Evolutionary conservation across 2,797 vertebrate species (phyloP).

Genomic region (Pelochelys cantorii): DNA sequence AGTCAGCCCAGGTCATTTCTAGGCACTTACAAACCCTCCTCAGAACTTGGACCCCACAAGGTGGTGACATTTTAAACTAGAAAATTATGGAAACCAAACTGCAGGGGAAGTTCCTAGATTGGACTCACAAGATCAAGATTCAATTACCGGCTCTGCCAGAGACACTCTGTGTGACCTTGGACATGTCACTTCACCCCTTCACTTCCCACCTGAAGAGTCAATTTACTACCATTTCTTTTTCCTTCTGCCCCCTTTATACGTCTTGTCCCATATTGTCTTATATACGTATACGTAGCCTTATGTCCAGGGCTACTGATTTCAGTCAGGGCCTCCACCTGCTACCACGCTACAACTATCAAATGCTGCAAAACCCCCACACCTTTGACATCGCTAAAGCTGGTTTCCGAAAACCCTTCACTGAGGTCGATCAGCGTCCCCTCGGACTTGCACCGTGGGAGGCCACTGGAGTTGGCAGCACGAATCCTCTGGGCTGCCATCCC

Average conservation of each 20-base stretch:
- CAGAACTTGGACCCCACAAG: background rate
- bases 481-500: constrained; percentile 96
- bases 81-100: background rate
- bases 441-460: constrained; percentile 94
- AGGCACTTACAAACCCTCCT: background rate
- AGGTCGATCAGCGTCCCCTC: constrained; percentile 95
- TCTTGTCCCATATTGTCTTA: background rate
- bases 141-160: background rate
- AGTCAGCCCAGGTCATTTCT: no score
- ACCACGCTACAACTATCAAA: background rate
- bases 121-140: background rate
- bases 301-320: background rate
- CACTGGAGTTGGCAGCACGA: constrained; percentile 87
- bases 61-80: background rate
- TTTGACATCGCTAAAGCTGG: constrained; percentile 91
- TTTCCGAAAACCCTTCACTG: constrained; percentile 84
- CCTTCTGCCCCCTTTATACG: background rate
- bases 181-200: background rate
- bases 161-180: background rate
- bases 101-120: background rate
- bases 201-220: background rate
- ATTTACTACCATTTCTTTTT: background rate
- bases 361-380: constrained; percentile 79
- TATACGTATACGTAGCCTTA: background rate
- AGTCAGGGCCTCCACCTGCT: background rate